Conservation (phyloP, 1,140 invertebrate species). For the Colletes latitarsis region DNA sequence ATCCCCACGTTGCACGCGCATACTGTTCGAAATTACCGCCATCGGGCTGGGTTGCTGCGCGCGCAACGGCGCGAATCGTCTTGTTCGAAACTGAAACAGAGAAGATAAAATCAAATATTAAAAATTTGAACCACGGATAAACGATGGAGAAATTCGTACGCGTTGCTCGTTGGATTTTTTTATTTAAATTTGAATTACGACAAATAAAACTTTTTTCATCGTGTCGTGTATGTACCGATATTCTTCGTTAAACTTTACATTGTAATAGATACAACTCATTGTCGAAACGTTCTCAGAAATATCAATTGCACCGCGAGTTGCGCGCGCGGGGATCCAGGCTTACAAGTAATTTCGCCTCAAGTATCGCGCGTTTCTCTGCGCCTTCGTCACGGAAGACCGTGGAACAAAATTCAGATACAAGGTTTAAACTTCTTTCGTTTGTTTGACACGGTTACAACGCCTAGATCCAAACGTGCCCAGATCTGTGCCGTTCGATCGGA, state of each 20-base stretch:
- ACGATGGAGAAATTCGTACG: no score
- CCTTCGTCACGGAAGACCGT: slow-evolving; percentile 6
- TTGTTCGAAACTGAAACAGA: background rate
- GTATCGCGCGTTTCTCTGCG: background rate
- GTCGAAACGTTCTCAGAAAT: no score
- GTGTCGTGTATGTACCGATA: no score
- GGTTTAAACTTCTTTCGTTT: slow-evolving; percentile 25
- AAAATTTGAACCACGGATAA: no score
- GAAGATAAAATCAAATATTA: no score
- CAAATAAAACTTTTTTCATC: no score
- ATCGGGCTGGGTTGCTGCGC: background rate
- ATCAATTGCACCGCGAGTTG: no score
- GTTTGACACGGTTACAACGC: slow-evolving; percentile 1
- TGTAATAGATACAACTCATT: no score
- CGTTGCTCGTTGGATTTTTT: no score
- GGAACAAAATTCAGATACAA: background rate
- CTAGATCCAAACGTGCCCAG: slow-evolving; percentile 4
- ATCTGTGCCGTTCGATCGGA: slow-evolving; percentile 20
- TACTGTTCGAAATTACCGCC: slow-evolving; percentile 30
- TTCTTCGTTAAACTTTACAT: no score
- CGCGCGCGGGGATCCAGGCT: no score
- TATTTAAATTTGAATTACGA: no score
- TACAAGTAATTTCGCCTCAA: background rate
- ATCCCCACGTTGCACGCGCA: slow-evolving; percentile 14
- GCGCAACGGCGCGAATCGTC: background rate